Percentiles rank a stretch among this genome's conserved stretches.
These are phyloP conservation scores for Nibea albiflora DNA, from an alignment of 2,113 vertebrate genomes.

Conservation along the genomic window DNA sequence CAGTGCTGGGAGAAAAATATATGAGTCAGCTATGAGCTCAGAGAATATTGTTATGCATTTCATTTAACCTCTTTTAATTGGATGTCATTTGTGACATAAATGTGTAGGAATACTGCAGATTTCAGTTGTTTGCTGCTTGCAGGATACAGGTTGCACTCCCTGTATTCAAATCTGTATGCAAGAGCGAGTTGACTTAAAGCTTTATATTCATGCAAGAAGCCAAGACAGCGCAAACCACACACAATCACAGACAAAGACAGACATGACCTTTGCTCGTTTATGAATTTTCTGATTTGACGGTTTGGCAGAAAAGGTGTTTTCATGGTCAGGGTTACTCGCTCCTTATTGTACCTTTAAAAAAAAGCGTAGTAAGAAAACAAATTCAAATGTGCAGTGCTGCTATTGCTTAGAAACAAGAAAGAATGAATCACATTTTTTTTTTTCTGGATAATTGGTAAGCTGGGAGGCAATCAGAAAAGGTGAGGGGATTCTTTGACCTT, in stretches of 20 bases:
- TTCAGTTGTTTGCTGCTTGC: background rate
- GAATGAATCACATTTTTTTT: conserved; percentile 71
- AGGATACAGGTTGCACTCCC: background rate
- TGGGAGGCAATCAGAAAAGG: conserved; percentile 76
- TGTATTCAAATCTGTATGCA: background rate
- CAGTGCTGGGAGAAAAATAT: background rate
- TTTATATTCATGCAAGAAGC: conserved; percentile 14
- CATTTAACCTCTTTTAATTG: background rate
- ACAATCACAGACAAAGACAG: background rate
- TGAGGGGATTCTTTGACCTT: conserved; percentile 76
- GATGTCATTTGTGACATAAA: background rate
- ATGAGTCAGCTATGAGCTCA: background rate
- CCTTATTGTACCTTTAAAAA: conserved; percentile 55
- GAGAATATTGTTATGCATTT: background rate
- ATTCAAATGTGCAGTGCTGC: conserved; percentile 61
- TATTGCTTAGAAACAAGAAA: conserved; percentile 77
- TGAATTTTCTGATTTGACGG: conserved; percentile 39
- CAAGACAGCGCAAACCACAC: background rate
- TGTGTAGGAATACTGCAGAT: background rate
- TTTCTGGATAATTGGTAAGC: conserved; percentile 73
- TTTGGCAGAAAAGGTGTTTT: conserved; percentile 23
- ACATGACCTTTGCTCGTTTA: conserved; percentile 32
- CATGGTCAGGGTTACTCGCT: conserved; percentile 35
- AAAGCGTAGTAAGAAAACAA: conserved; percentile 40
- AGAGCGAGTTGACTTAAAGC: background rate